Evolutionary conservation across 2,113 vertebrate genomes (phyloP).

Genomic region (Synodontis membranacea): DNA sequence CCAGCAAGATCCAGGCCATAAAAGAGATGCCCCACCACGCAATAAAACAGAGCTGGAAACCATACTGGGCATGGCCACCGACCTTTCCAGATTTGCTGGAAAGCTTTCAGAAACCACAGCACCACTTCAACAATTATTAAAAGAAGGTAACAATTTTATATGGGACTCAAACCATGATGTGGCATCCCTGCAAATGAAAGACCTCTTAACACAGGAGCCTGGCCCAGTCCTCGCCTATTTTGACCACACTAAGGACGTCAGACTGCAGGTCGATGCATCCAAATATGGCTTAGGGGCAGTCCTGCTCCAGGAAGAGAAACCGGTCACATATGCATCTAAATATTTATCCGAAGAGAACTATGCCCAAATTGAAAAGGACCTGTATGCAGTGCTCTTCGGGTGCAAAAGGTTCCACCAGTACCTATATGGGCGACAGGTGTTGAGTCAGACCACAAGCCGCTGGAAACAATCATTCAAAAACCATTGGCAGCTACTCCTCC

Average conservation of each 20-base stretch:
- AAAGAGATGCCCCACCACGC: conserved; percentile 36
- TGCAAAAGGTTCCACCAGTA: neutral
- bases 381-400: conserved; percentile 18
- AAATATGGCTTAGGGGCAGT: conserved; percentile 24
- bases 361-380: conserved; percentile 36
- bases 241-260: neutral
- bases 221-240: neutral
- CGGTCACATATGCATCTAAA: conserved; percentile 40
- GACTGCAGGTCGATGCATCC: conserved; percentile 25
- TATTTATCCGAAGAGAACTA: conserved; percentile 39
- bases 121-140: conserved; percentile 11
- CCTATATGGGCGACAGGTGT: too few relatives aligned
- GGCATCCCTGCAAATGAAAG: neutral
- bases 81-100: conserved; percentile 32
- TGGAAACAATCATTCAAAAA: too few relatives aligned
- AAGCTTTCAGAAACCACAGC: conserved; percentile 10
- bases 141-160: neutral
- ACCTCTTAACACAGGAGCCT: neutral
- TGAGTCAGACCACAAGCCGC: too few relatives aligned
- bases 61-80: conserved; percentile 35
- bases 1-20: conserved; percentile 17
- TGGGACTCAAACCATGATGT: conserved; percentile 23
- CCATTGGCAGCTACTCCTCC: too few relatives aligned
- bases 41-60: conserved; percentile 37
- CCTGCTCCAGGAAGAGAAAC: conserved; percentile 14